A percentile compares a stretch with the other conserved stretches of the same genome.
These are phyloP conservation scores for Sebastes ruberrimus DNA, from an alignment of 2,797 vertebrate species.

Conservation along the genomic window DNA sequence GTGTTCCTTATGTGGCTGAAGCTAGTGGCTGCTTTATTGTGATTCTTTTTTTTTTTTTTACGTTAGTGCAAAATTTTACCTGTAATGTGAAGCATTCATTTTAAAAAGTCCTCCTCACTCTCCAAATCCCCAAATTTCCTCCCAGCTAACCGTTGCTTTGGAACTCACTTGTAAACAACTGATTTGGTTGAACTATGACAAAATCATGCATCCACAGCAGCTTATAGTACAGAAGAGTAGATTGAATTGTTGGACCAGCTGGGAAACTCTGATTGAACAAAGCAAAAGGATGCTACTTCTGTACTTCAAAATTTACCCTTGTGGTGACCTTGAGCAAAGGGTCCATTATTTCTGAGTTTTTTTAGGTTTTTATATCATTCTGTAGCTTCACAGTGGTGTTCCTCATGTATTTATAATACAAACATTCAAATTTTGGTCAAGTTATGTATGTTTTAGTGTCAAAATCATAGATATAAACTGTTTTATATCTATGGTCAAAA, in stretches of 20 bases:
- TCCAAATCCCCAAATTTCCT: too few species aligned
- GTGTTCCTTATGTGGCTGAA: neutral
- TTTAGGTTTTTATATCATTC: too few species aligned
- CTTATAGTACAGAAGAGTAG: neutral
- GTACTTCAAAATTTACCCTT: constrained; percentile 13
- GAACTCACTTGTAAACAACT: neutral
- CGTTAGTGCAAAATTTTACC: neutral
- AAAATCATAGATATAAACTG: too few species aligned
- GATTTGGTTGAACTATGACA: neutral
- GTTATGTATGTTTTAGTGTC: too few species aligned
- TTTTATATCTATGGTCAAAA: too few species aligned
- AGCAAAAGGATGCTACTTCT: constrained; percentile 5
- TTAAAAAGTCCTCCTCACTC: neutral
- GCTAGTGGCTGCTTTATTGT: neutral
- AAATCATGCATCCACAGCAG: neutral
- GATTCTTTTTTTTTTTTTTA: neutral
- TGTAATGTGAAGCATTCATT: neutral
- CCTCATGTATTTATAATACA: too few species aligned
- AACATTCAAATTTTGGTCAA: too few species aligned
- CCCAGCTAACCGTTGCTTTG: neutral
- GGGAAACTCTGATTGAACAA: constrained; percentile 27
- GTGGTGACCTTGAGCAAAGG: constrained; percentile 36
- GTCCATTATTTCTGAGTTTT: too few species aligned
- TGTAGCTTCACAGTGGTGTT: too few species aligned
- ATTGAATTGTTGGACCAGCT: constrained; percentile 27